These are phyloP conservation scores for Agrenia bidenticulata DNA, from an alignment of 2,888 invertebrate genomes.

Conservation along the genomic window DNA sequence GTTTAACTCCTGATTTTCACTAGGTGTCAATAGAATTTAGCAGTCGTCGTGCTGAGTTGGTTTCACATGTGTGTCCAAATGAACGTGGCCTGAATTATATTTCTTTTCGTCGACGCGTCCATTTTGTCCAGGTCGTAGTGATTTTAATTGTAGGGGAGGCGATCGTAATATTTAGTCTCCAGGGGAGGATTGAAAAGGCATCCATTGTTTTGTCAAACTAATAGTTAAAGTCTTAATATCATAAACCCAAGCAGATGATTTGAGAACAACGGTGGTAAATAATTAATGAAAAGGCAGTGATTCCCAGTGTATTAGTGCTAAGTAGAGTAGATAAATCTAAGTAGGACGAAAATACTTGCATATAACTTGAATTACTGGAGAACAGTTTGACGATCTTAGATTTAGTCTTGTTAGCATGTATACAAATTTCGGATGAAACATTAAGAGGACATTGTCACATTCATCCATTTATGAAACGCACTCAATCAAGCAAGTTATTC, in stretches of 20 bases:
- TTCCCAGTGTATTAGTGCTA: neutral
- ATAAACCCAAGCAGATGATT: neutral
- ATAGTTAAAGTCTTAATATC: neutral
- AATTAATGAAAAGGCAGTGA: conserved; percentile 8
- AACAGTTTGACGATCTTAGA: neutral
- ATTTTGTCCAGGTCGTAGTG: too few species aligned
- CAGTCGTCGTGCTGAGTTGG: neutral
- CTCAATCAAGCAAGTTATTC: conserved; percentile 17
- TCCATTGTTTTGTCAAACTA: neutral
- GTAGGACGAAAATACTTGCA: neutral
- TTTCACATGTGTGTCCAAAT: neutral
- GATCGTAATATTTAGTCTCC: too few species aligned
- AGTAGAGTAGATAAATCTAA: neutral
- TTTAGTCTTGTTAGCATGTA: neutral
- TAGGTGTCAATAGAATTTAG: neutral
- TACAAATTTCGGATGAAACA: neutral
- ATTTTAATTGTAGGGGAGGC: too few species aligned
- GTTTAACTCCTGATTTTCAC: neutral
- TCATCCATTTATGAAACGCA: conserved; percentile 17
- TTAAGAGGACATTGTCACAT: conserved; percentile 4
- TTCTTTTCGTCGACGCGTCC: neutral
- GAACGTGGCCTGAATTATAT: neutral
- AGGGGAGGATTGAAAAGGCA: too few species aligned
- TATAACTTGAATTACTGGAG: neutral
- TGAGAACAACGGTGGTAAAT: neutral